phyloP scores from a whole-genome alignment of 2,113 vertebrate genomes.

The Leucosticte australis region DNA sequence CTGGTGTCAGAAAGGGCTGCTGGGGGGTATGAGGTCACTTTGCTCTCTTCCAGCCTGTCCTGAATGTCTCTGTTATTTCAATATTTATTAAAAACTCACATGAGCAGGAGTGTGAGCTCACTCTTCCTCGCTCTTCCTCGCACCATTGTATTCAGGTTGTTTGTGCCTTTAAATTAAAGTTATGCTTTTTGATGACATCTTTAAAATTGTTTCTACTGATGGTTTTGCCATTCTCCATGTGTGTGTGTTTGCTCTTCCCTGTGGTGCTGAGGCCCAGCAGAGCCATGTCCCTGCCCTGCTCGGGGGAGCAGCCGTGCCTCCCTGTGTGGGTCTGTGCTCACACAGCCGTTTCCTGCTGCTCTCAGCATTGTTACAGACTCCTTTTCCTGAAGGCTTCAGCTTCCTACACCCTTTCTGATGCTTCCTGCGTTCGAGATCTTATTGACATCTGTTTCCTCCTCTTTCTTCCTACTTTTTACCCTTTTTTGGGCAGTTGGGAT shows the following conservation, averaged over 20 bases:
- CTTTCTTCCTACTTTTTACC: neutral
- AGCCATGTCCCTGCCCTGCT: neutral
- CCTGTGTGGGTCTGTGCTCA: fast-evolving
- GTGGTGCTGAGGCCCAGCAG: neutral
- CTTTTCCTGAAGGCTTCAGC: neutral
- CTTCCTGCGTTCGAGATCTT: neutral
- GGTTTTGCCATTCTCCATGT: neutral
- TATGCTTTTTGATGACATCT: fast-evolving
- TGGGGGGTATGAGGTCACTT: neutral
- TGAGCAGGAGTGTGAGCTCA: neutral
- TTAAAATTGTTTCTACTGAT: too few species aligned
- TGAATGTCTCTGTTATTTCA: neutral
- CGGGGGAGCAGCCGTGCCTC: neutral
- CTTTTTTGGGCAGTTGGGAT: neutral
- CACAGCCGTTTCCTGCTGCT: neutral
- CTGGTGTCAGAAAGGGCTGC: neutral
- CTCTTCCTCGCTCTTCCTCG: neutral
- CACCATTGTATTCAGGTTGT: neutral
- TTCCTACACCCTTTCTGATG: slow-evolving; percentile 11
- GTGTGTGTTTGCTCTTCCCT: neutral
- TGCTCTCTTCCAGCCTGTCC: neutral
- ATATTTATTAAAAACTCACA: neutral
- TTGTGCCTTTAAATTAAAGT: neutral
- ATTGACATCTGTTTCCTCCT: slow-evolving; percentile 46
- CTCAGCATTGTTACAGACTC: neutral